These are phyloP conservation scores for Autographa gamma DNA, from an alignment of 2,888 invertebrate species.

Conservation along the genomic window DNA sequence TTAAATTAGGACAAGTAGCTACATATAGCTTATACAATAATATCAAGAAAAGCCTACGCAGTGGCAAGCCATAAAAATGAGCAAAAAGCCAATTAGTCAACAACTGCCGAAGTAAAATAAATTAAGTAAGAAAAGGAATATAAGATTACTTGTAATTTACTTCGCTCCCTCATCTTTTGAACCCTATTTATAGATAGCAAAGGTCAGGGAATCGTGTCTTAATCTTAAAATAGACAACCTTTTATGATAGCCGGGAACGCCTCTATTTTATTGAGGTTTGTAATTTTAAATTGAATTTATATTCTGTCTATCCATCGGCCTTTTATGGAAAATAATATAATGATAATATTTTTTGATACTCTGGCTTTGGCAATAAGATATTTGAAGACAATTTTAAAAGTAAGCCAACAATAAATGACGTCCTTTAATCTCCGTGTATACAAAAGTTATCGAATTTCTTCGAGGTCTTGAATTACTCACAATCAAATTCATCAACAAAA, in stretches of 20 bases:
- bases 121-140: background rate
- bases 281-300: background rate
- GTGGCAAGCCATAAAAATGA: background rate
- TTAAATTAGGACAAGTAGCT: background rate
- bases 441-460: too few species aligned
- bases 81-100: background rate
- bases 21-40: background rate
- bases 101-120: background rate
- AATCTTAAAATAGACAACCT: constrained; percentile 1
- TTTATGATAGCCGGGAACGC: background rate
- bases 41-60: background rate
- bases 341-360: too few species aligned
- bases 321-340: too few species aligned
- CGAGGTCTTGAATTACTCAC: too few species aligned
- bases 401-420: too few species aligned
- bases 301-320: background rate
- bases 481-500: too few species aligned
- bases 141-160: background rate
- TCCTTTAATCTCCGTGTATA: too few species aligned
- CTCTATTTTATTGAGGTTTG: background rate
- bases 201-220: constrained; percentile 1
- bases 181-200: background rate
- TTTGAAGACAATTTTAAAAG: too few species aligned
- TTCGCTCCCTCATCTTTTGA: background rate
- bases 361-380: too few species aligned